Percentiles rank a stretch among this genome's conserved stretches.
These are phyloP conservation scores for Labroides dimidiatus DNA, from an alignment of 2,797 vertebrate species.

Conservation along the genomic window DNA sequence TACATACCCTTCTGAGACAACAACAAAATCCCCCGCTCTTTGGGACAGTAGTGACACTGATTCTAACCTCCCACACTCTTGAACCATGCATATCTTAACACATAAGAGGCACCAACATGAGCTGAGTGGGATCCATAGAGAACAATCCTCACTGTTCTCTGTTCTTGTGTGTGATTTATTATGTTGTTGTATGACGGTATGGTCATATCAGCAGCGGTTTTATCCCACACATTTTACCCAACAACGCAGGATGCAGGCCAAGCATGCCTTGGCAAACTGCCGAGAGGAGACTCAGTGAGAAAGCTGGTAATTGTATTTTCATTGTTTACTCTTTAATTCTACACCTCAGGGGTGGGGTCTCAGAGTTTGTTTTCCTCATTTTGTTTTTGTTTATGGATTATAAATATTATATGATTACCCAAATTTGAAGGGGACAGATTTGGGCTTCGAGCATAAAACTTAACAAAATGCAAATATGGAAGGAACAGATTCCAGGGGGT, in stretches of 20 bases:
- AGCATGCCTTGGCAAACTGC: conserved; percentile 56
- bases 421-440: conserved; percentile 59
- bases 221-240: conserved; percentile 61
- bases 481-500: conserved; percentile 36
- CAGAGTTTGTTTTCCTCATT: conserved; percentile 50
- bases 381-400: conserved; percentile 68
- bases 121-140: conserved; percentile 50
- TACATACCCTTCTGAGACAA: conserved; percentile 7
- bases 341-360: conserved; percentile 55
- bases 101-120: conserved; percentile 33
- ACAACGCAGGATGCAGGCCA: conserved; percentile 65
- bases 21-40: conserved; percentile 36
- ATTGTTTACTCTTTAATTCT: conserved; percentile 75
- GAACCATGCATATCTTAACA: conserved; percentile 21
- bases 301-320: conserved; percentile 66
- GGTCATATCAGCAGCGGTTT: conserved; percentile 48
- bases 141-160: conserved; percentile 35
- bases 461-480: conserved; percentile 57
- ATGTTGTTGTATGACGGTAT: conserved; percentile 38
- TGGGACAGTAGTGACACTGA: conserved; percentile 41
- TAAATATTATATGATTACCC: conserved; percentile 75
- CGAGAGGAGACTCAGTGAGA: conserved; percentile 56
- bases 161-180: conserved; percentile 45
- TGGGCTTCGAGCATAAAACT: conserved; percentile 46
- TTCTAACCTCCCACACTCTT: conserved; percentile 43